Evolutionary conservation across 2,113 vertebrate genomes (phyloP).

Genomic region (Phalacrocorax brasilianus): DNA sequence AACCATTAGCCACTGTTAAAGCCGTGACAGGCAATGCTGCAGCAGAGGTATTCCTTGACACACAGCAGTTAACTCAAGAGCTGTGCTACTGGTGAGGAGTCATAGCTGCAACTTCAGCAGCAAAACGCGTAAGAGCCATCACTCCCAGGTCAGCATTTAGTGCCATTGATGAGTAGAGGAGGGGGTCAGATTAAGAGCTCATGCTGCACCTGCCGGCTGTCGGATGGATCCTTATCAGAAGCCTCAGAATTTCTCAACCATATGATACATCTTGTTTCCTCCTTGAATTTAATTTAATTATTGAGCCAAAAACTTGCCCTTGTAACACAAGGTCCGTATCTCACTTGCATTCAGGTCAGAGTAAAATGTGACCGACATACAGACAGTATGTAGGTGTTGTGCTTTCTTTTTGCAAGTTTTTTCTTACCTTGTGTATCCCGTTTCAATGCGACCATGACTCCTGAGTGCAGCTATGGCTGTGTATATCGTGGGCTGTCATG

Average conservation of each 20-base stretch:
- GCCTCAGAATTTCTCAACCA: not conserved
- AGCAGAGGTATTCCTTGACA: not conserved
- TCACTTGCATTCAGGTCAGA: not conserved
- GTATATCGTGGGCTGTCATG: not conserved
- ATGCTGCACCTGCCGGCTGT: fast-evolving
- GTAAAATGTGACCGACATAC: not conserved
- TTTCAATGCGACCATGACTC: not conserved
- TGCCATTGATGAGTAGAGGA: not conserved
- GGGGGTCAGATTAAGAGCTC: not conserved
- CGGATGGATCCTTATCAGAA: not conserved
- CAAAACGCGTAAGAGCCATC: not conserved
- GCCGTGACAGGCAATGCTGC: not conserved
- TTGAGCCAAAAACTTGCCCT: not conserved
- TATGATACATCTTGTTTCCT: not conserved
- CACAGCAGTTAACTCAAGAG: not conserved
- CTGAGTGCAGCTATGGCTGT: not conserved
- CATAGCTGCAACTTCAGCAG: not conserved
- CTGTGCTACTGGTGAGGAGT: not conserved
- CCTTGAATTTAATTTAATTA: not conserved
- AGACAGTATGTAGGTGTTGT: not conserved
- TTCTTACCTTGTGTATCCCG: not conserved
- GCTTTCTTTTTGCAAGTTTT: not conserved
- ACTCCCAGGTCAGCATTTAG: not conserved
- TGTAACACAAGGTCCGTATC: not conserved
- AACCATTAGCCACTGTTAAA: constrained; percentile 10